Conservation (phyloP, 2,797 vertebrate genomes). For the Myiotriccus ornatus region DNA sequence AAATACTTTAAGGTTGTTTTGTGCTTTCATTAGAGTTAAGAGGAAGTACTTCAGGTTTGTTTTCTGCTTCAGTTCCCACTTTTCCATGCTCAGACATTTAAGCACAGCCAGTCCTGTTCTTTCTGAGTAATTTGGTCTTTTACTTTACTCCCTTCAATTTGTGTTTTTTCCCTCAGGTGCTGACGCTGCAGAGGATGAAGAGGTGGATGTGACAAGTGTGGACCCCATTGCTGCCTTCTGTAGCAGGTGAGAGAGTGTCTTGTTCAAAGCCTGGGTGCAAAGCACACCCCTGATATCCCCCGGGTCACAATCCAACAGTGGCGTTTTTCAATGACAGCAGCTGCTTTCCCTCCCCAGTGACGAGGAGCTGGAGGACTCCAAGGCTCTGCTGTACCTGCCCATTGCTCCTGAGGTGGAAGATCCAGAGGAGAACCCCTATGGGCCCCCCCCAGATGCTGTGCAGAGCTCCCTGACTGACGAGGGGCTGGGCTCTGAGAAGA, state of each 20-base stretch:
- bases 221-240: constrained; percentile 97
- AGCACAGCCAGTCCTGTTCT: neutral
- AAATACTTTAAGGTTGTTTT: neutral
- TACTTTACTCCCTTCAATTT: neutral
- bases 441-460: constrained; percentile 88
- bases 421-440: constrained; percentile 96
- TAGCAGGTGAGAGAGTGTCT: constrained; percentile 84
- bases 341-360: constrained; percentile 76
- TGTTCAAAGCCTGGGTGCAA: neutral
- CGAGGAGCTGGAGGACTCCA: constrained; percentile 94
- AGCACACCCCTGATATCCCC: rapidly evolving
- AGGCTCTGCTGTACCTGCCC: constrained; percentile 93
- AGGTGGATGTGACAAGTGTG: constrained; percentile 95
- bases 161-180: constrained; percentile 78
- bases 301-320: neutral
- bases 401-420: constrained; percentile 98
- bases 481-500: constrained; percentile 84
- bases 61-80: neutral
- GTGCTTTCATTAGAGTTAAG: neutral
- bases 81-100: neutral
- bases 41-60: neutral
- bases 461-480: constrained; percentile 83
- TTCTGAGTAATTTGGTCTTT: neutral
- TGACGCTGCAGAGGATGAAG: constrained; percentile 95
- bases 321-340: neutral